phyloP scores from a whole-genome alignment of 2,888 invertebrate genomes.

The Corythucha ciliata region DNA sequence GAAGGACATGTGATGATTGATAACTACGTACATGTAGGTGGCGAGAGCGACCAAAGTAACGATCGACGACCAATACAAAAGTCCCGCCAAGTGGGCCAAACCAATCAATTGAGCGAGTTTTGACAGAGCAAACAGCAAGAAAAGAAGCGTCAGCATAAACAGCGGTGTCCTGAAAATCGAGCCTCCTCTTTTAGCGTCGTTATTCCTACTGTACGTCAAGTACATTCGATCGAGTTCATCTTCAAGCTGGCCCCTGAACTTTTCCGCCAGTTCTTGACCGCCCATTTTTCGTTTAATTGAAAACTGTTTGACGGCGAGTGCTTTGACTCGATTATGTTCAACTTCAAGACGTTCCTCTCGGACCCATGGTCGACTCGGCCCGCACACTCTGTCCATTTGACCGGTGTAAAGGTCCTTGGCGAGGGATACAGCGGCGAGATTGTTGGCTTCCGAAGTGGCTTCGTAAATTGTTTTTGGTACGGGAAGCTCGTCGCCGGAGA shows the following conservation, averaged over 20 bases:
- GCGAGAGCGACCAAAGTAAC: too few species aligned
- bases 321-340: conserved; percentile 71
- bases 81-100: too few species aligned
- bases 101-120: too few species aligned
- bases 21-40: too few species aligned
- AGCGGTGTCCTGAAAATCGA: too few species aligned
- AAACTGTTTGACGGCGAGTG: conserved; percentile 67
- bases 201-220: too few species aligned
- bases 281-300: conserved; percentile 93
- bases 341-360: conserved; percentile 71
- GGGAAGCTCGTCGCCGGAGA: conserved; percentile 91
- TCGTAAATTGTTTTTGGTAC: conserved; percentile 98
- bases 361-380: conserved; percentile 88
- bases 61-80: too few species aligned
- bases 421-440: conserved; percentile 87
- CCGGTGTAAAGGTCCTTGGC: conserved; percentile 86
- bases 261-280: conserved; percentile 86
- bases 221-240: conserved; percentile 80
- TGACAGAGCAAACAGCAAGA: too few species aligned
- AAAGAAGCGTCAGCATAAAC: too few species aligned
- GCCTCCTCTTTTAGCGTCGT: too few species aligned
- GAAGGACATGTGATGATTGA: too few species aligned
- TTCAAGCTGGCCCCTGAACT: conserved; percentile 72
- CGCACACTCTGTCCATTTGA: conserved; percentile 92
- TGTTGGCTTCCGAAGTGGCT: conserved; percentile 99